Evolutionary conservation across 2,797 vertebrate genomes (phyloP).

Genomic region (Pogonophryne albipinna): DNA sequence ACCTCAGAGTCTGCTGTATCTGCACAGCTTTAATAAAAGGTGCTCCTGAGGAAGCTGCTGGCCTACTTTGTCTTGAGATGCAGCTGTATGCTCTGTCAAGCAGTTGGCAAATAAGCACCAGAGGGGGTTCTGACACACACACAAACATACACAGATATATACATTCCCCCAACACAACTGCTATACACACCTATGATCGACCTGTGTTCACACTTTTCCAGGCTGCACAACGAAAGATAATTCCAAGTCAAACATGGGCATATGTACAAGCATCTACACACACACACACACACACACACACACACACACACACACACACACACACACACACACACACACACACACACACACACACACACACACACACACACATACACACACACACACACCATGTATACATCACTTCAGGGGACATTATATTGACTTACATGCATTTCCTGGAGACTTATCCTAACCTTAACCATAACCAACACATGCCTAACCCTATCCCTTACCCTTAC

Average conservation of each 20-base stretch:
- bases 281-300: neutral
- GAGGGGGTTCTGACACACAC: constrained; percentile 55
- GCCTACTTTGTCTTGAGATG: constrained; percentile 79
- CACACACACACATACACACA: too few species aligned
- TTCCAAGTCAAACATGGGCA: constrained; percentile 12
- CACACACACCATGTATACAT: too few species aligned
- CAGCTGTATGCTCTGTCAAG: constrained; percentile 74
- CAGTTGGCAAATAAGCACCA: constrained; percentile 77
- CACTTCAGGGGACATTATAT: too few species aligned
- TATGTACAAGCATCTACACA: constrained; percentile 8
- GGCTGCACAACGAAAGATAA: constrained; percentile 29
- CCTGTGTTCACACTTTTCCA: constrained; percentile 26
- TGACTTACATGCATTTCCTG: too few species aligned
- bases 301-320: neutral
- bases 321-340: neutral
- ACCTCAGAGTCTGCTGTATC: constrained; percentile 70
- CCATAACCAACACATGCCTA: too few species aligned
- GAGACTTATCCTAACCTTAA: too few species aligned
- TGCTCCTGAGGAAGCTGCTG: constrained; percentile 69
- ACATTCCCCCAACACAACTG: constrained; percentile 11
- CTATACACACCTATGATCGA: constrained; percentile 5
- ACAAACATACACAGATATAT: constrained; percentile 15
- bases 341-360: too few species aligned
- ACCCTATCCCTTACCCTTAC: too few species aligned
- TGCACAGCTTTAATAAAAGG: constrained; percentile 77